These are phyloP conservation scores for Gorsachius magnificus DNA, from an alignment of 2,797 vertebrate genomes.

Conservation along the genomic window DNA sequence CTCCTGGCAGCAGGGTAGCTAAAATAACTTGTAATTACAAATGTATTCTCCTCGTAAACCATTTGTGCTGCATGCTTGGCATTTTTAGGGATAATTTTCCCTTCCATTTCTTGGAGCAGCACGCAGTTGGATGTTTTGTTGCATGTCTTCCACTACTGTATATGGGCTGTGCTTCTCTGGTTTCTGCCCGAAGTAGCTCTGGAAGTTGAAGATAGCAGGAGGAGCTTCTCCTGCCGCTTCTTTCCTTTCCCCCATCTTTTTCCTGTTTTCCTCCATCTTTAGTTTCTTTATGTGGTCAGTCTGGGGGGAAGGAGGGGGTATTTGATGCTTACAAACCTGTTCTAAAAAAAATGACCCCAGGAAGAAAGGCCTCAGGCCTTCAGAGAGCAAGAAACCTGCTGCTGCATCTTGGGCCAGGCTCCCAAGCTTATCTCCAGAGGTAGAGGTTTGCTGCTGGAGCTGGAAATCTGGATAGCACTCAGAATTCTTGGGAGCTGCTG, in stretches of 20 bases:
- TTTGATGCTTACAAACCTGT: neutral
- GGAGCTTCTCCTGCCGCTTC: neutral
- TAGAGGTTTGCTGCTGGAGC: neutral
- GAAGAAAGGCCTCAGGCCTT: neutral
- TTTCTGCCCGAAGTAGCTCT: neutral
- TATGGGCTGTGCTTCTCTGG: neutral
- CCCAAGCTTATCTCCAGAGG: neutral
- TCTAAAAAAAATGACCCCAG: neutral
- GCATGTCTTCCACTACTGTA: neutral
- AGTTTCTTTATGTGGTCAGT: neutral
- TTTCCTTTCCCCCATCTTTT: neutral
- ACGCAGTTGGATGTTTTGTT: neutral
- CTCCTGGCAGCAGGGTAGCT: conserved; percentile 27
- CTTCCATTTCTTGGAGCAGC: neutral
- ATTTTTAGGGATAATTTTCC: neutral
- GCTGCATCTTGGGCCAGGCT: neutral
- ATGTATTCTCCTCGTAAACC: neutral
- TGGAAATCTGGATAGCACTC: neutral
- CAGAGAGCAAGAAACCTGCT: neutral
- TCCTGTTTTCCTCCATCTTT: neutral
- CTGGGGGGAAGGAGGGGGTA: neutral
- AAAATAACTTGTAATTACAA: conserved; percentile 41
- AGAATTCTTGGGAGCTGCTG: neutral
- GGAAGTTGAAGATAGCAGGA: neutral
- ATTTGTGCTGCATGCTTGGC: neutral